Conservation (phyloP, 2,888 invertebrate genomes). For the Eupithecia exiguata region DNA sequence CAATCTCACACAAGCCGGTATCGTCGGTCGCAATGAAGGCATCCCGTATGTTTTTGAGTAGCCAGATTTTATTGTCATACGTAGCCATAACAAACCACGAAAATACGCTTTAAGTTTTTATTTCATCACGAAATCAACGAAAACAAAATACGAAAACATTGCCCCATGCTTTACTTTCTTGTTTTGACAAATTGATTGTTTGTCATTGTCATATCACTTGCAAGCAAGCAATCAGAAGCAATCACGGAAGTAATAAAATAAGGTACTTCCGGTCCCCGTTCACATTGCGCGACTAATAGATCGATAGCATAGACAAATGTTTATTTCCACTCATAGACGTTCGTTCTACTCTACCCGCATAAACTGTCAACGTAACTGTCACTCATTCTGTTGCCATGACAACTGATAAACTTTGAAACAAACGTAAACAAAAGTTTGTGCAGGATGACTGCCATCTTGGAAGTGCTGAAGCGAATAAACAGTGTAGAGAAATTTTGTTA, state of each 20-base stretch:
- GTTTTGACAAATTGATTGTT: background rate
- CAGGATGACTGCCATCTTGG: no score
- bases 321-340: background rate
- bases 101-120: background rate
- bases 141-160: conserved; percentile 11
- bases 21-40: conserved; percentile 98
- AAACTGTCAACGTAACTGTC: background rate
- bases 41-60: conserved; percentile 95
- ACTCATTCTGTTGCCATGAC: background rate
- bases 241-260: background rate
- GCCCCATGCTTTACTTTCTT: conserved; percentile 9
- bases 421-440: background rate
- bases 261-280: background rate
- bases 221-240: background rate
- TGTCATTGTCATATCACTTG: background rate
- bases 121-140: conserved; percentile 9
- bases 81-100: conserved; percentile 86
- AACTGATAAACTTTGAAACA: background rate
- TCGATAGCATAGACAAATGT: background rate
- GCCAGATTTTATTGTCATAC: conserved; percentile 96
- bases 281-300: background rate
- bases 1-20: conserved; percentile 96
- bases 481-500: no score
- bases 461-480: no score
- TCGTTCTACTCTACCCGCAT: background rate